These are phyloP conservation scores for Drosophila subsilvestris DNA, from an alignment of 2,888 invertebrate species.

Conservation along the genomic window DNA sequence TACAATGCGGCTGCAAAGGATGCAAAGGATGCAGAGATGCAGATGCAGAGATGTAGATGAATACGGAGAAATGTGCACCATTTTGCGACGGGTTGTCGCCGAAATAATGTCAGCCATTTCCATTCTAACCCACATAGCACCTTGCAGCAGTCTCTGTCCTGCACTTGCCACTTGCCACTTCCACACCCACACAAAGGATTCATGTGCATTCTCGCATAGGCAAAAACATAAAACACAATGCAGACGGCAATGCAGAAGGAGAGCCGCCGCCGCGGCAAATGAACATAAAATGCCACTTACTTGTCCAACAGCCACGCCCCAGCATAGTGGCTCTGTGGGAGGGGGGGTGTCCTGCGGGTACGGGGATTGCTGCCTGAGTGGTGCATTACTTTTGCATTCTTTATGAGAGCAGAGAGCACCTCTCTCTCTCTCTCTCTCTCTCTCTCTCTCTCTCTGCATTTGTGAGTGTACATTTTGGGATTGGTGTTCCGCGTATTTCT, in stretches of 20 bases:
- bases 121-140: slow-evolving; percentile 15
- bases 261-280: slow-evolving; percentile 50
- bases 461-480: slow-evolving; percentile 29
- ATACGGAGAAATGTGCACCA: slow-evolving; percentile 60
- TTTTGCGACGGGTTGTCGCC: slow-evolving; percentile 50
- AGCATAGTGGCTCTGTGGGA: slow-evolving; percentile 3
- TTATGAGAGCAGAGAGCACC: slow-evolving; percentile 40
- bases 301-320: slow-evolving; percentile 48
- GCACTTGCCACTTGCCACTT: background rate
- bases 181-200: no score
- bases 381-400: slow-evolving; percentile 57
- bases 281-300: slow-evolving; percentile 80
- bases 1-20: slow-evolving; percentile 28
- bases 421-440: no score
- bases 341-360: no score
- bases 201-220: slow-evolving; percentile 61
- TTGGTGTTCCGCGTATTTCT: slow-evolving; percentile 14
- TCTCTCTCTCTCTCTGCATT: no score
- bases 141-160: background rate
- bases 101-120: slow-evolving; percentile 64
- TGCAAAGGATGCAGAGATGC: background rate
- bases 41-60: slow-evolving; percentile 10
- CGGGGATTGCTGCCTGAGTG: slow-evolving; percentile 8
- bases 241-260: slow-evolving; percentile 36
- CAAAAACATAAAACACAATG: slow-evolving; percentile 73